Conservation (phyloP, 2,797 vertebrate species). For the Geotria australis region DNA sequence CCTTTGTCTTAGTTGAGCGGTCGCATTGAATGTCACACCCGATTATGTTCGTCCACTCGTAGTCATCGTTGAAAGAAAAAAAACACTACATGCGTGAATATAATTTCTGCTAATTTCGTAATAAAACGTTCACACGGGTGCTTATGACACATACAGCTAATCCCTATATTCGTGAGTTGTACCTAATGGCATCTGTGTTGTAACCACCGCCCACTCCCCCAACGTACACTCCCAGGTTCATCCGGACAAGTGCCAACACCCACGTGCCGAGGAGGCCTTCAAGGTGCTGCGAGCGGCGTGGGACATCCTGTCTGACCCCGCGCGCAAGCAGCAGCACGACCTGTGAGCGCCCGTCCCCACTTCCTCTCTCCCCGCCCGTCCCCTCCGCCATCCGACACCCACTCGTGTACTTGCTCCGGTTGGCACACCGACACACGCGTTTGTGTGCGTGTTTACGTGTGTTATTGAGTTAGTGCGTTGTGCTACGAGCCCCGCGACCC, state of each 20-base stretch:
- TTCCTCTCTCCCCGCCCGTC: background rate
- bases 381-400: background rate
- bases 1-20: too few relatives aligned
- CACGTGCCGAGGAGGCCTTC: conserved; percentile 61
- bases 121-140: too few relatives aligned
- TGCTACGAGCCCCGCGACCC: too few relatives aligned
- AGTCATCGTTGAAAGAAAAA: too few relatives aligned
- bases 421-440: background rate
- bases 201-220: background rate
- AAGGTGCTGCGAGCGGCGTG: conserved; percentile 67
- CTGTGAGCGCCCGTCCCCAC: conserved; percentile 23
- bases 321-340: conserved; percentile 52
- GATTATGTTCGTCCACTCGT: too few relatives aligned
- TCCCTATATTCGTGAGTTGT: too few relatives aligned
- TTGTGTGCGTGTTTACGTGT: background rate
- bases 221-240: conserved; percentile 29
- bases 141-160: too few relatives aligned
- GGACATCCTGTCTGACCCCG: conserved; percentile 74
- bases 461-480: background rate
- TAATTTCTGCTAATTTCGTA: too few relatives aligned
- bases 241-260: conserved; percentile 82
- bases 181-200: too few relatives aligned
- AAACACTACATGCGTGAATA: too few relatives aligned
- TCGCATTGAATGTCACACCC: too few relatives aligned
- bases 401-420: background rate